These are phyloP conservation scores for Coelopa pilipes DNA, from an alignment of 2,888 invertebrate species.

Conservation along the genomic window DNA sequence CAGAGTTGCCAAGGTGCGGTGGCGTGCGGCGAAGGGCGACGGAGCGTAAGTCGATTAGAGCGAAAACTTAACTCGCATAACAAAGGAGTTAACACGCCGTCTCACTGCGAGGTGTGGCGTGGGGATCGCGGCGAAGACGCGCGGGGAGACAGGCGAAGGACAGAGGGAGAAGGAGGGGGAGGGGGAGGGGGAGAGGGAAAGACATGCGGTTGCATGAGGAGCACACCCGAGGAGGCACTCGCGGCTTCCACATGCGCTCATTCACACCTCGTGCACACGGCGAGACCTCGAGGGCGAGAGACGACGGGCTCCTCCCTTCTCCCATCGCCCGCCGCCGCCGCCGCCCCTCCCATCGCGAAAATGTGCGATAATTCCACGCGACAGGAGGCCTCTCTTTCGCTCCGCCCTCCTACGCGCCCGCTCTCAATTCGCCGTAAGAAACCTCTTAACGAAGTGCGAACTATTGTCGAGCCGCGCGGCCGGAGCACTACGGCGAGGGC, in stretches of 20 bases:
- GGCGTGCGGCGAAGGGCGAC: not conserved
- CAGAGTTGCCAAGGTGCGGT: slow-evolving; percentile 27
- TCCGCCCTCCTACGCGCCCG: not conserved
- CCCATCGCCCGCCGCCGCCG: not conserved
- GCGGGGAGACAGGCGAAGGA: too few relatives aligned
- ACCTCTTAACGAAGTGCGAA: slow-evolving; percentile 48
- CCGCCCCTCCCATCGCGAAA: slow-evolving; percentile 46
- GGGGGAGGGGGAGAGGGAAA: too few relatives aligned
- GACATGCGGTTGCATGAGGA: too few relatives aligned
- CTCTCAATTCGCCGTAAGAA: slow-evolving; percentile 49
- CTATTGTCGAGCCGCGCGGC: slow-evolving; percentile 37
- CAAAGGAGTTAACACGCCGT: slow-evolving; percentile 38
- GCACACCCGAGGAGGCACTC: not conserved
- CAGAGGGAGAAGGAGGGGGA: too few relatives aligned
- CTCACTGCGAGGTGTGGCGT: not conserved
- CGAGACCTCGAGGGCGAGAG: not conserved
- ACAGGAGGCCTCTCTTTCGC: not conserved
- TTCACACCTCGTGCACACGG: slow-evolving; percentile 37
- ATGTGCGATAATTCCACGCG: slow-evolving; percentile 51
- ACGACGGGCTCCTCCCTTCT: not conserved
- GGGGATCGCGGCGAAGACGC: too few relatives aligned
- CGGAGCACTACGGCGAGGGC: not conserved
- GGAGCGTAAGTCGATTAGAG: slow-evolving; percentile 2
- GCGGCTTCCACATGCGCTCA: slow-evolving; percentile 33
- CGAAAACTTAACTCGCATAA: slow-evolving; percentile 32